Evolutionary conservation across 2,797 vertebrate genomes (phyloP), one percentile per base, ranked within the genome.

Genomic region (Urocyon cinereoargenteus): DNA sequence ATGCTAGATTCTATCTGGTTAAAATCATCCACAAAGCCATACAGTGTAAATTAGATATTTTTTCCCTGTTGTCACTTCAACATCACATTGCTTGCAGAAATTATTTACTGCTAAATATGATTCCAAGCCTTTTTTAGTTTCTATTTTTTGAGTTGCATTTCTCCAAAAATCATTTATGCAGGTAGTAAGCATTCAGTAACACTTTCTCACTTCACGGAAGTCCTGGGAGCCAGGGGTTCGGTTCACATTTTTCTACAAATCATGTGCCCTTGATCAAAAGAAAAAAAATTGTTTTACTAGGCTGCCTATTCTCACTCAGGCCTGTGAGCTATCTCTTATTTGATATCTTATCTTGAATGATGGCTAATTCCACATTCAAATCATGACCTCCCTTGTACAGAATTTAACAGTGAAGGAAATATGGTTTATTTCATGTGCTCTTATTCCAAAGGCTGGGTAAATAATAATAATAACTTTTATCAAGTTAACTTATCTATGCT

Each of bases 401-500:
- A 85, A 92, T 51, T 81, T n/a, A 85, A 90, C 18, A 83, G 22
- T n/a, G 51, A 75, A 78, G n/a, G n/a, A 90, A 77, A 34, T 87
- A 0, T 59, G 2, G 82, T 90, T 90, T 82, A 45, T 51, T 77
- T 64, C 40, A 26, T 55, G 40, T 68, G n/a, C 57, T 81, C 70
- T 90, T 77, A 84, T 45, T 22, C 16, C 53, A 83, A 70, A 64
- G 36, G 86, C 26, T 68, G 61, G 24, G 34, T 19, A 84, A 66
- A 85, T 70, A 72, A 36, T 77, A 78, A 55, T 59, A 66, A 36
- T 10, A 78, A 86, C 5, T 45, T 83, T 61, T 57, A 66, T 70
- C 77, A 84, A 13, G 9, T 40, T 68, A 3, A 45, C 61, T 87
- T 78, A 40, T n/a, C 7, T 51, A 1, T 45, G 26, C 91, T 93